A percentile compares a stretch with the other conserved stretches of the same genome.
These are phyloP conservation scores for Dolichoris vasculosae DNA, from an alignment of 1,140 invertebrate genomes.

Conservation along the genomic window DNA sequence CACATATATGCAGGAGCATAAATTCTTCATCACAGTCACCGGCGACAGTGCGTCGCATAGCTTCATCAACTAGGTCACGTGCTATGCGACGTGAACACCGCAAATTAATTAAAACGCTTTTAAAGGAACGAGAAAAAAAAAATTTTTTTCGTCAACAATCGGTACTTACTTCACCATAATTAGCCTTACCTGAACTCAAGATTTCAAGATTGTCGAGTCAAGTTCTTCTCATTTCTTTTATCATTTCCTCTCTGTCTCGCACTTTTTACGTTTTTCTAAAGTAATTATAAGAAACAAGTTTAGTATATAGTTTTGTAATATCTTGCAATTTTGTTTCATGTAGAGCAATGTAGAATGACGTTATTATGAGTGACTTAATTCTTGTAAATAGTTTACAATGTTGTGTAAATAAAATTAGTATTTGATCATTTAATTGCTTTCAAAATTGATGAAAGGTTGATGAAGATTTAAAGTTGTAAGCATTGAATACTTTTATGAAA, in stretches of 20 bases:
- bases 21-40: neutral
- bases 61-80: conserved; percentile 46
- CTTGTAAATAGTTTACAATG: neutral
- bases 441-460: neutral
- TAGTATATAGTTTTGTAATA: conserved; percentile 50
- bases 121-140: conserved; percentile 56
- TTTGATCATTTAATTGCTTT: neutral
- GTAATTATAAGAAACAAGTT: conserved; percentile 45
- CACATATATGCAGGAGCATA: no score
- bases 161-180: conserved; percentile 51
- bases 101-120: conserved; percentile 49
- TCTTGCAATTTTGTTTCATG: conserved; percentile 15
- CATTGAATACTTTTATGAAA: neutral
- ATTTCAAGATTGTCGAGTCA: conserved; percentile 56
- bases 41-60: neutral
- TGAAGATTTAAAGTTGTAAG: no score
- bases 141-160: conserved; percentile 54
- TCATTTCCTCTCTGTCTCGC: conserved; percentile 16
- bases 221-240: conserved; percentile 31
- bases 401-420: neutral
- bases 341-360: conserved; percentile 35
- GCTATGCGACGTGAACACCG: neutral
- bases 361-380: conserved; percentile 3
- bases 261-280: conserved; percentile 23
- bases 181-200: conserved; percentile 46